Evolutionary conservation across 2,113 vertebrate genomes (phyloP), one percentile per base, ranked within the genome.

Genomic region (Tapirus terrestris): DNA sequence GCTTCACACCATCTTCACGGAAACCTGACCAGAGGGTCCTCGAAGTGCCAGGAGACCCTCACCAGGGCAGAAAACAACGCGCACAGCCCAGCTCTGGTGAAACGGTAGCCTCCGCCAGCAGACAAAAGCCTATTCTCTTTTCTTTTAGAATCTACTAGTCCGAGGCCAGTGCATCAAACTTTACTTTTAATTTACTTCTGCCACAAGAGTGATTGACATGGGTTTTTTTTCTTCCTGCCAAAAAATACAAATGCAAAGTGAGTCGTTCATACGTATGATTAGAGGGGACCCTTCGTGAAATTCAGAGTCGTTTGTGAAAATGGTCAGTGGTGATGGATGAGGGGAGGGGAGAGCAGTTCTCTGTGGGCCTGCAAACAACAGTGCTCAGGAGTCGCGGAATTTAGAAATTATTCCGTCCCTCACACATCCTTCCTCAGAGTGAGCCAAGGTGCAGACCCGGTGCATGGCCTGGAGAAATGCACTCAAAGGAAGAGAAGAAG

Each of bases 281-380:
- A 3, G n/a, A 51, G 36, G 51, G 60, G 51, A 8, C 0, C 21
- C 51, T 63, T 25, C 3, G 5, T 1, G n/a, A 13, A 45, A 53
- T 8, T 16, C 25, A 12, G 25, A 11, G 27, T 53, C 51, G 3
- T 16, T 5, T n/a, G 56, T n/a, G 14, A 33, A 39, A 13, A 8
- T 43, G 33, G 33, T 36, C 23, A 0, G 8, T 16, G 58, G 36
- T 33, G 39, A 33, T 4, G 72, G 13, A 0, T 0, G 12, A 9
- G 12, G 39, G 18, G 2, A 3, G 25, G 17, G 45, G 10, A 5
- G 5, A 23, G 63, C 82, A 12, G 76, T n/a, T 10, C 16, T 31
- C 21, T 0, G 1, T 1, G 20, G 14, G 6, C 12, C 51, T 70
- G 16, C 17, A 0, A 1, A 23, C 14, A 2, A 8, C 0, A 12